Base-by-base conservation (phyloP, 2,113 vertebrate species). In the Nothobranchius kuhntae region DNA sequence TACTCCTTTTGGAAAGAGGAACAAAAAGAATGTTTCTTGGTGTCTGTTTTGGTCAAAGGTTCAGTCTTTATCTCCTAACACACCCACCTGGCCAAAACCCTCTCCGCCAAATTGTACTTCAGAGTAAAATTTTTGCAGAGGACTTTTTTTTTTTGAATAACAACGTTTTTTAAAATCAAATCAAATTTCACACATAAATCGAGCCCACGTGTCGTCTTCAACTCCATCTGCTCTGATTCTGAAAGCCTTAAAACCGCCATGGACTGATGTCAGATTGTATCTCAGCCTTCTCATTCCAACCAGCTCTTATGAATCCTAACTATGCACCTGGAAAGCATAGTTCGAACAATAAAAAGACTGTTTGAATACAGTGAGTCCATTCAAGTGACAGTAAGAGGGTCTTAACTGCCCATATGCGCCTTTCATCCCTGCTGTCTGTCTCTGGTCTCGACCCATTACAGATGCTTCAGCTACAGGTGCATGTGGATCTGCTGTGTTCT, bases 381-480 rank as follows among this genome's bases (percentile, higher is more conserved):
- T 88, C 78, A 90, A 81, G 68, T 87, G 75, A 74, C 83, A 80
- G 77, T 55, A 62, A 72, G 51, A 14, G n/a, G 13, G 38, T 58
- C 26, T 15, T 52, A 52, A 24, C 58, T 15, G 44, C 26, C 21
- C 21, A 21, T 21, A 21, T 21, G 21, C 21, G 21, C 21, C 21
- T 21, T 21, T 12, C 36, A 7, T 9, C 46, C 2, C 30, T 30
- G 30, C 30, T 30, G 30, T 3, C 30, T 30, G 30, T 4, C 30
- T 30, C 21, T 21, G 21, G 21, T 21, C 21, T 21, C 21, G 21
- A 21, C 21, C 21, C 21, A 21, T 21, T 21, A 21, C 1, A 13
- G 8, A 0, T 30, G 15, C 24, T 24, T 13, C 13, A 4, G 40
- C 40, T 48, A 45, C 61, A 75, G 70, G 59, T 63, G 72, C 64